Evolutionary conservation across 2,113 vertebrate genomes (phyloP).

Genomic region (Coregonus clupeaformis): DNA sequence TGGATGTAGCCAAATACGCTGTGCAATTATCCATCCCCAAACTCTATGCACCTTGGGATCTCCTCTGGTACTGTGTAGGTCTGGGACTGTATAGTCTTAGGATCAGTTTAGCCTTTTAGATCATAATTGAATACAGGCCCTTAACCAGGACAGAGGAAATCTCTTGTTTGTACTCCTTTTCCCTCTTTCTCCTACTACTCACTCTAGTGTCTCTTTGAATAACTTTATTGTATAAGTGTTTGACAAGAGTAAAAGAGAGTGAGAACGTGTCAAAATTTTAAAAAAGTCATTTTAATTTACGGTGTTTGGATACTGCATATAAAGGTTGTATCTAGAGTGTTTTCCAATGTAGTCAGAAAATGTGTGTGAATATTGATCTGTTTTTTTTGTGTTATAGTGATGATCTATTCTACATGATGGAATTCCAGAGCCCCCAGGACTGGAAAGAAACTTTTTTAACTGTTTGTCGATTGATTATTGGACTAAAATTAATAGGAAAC

Average conservation of each 20-base stretch:
- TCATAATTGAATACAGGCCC: too few species aligned
- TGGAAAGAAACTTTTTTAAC: background rate
- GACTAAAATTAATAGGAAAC: background rate
- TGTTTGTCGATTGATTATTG: background rate
- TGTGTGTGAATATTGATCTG: background rate
- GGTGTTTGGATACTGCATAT: background rate
- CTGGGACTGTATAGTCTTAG: background rate
- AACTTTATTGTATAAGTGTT: background rate
- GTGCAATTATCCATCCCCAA: background rate
- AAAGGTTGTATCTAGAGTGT: background rate
- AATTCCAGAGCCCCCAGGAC: background rate
- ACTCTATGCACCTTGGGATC: background rate
- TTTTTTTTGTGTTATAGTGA: background rate
- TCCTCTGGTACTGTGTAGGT: background rate
- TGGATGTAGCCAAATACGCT: background rate
- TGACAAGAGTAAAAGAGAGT: background rate
- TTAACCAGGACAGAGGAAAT: background rate
- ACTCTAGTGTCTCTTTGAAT: background rate
- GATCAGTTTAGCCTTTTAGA: too few species aligned
- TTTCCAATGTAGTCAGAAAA: background rate
- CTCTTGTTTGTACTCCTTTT: background rate
- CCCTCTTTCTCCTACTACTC: background rate
- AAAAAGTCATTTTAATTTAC: background rate
- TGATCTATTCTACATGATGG: background rate
- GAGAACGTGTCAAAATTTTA: background rate